These are phyloP conservation scores for Dendrolimus pini DNA, from an alignment of 2,888 invertebrate genomes.

Conservation along the genomic window DNA sequence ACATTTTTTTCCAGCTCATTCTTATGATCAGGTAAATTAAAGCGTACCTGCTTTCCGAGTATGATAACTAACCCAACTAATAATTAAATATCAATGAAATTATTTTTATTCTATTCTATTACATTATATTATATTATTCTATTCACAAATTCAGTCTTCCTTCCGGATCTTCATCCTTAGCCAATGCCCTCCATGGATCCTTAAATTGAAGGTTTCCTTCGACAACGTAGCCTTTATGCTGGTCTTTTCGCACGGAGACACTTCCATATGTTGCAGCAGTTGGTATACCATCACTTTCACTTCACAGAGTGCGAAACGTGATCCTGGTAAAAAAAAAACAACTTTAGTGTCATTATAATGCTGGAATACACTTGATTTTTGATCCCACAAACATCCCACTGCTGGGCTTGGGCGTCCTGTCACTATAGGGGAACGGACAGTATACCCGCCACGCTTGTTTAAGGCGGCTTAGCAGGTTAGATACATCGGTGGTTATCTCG, in stretches of 20 bases:
- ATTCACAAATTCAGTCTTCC: background rate
- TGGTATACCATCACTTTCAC: slow-evolving; percentile 37
- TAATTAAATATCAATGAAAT: too few species aligned
- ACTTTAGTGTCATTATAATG: background rate
- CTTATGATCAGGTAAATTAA: too few species aligned
- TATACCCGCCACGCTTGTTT: too few species aligned
- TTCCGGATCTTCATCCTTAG: slow-evolving; percentile 23
- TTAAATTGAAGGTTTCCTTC: slow-evolving; percentile 24
- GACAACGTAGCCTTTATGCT: slow-evolving; percentile 20
- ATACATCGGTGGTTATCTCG: too few species aligned
- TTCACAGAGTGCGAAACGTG: slow-evolving; percentile 41
- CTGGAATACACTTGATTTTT: background rate
- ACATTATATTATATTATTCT: background rate
- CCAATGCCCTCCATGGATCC: slow-evolving; percentile 39
- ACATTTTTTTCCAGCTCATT: too few species aligned
- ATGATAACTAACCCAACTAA: too few species aligned
- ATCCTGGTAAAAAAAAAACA: slow-evolving; percentile 21
- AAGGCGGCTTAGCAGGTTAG: too few species aligned
- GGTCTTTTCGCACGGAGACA: slow-evolving; percentile 32
- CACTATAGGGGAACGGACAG: too few species aligned
- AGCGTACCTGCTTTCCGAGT: too few species aligned
- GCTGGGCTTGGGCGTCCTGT: too few species aligned
- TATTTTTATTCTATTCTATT: too few species aligned
- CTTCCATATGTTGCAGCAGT: slow-evolving; percentile 29
- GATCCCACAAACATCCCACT: background rate